Evolutionary conservation across 2,113 vertebrate species (phyloP).

Genomic region (Mus spicilegus): DNA sequence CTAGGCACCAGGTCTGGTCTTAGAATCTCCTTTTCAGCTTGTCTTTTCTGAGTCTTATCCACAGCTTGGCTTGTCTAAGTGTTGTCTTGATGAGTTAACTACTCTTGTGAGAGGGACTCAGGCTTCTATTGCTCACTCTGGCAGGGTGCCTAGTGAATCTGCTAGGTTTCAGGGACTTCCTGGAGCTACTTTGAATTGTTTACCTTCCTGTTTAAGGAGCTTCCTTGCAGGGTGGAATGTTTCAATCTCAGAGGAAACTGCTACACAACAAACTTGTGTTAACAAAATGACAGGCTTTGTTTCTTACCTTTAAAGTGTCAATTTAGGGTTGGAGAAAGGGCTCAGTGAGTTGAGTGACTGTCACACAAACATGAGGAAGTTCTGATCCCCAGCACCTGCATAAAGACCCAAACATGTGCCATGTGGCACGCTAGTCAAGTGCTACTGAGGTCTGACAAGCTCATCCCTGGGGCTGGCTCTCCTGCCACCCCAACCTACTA

Average conservation of each 20-base stretch:
- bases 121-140: no score
- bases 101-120: not conserved
- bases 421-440: not conserved
- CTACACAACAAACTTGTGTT: not conserved
- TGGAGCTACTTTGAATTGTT: not conserved
- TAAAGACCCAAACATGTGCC: not conserved
- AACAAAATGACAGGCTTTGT: slow-evolving; percentile 6
- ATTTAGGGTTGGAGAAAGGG: not conserved
- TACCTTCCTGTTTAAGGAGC: not conserved
- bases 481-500: not conserved
- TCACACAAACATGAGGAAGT: not conserved
- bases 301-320: not conserved
- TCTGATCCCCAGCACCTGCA: not conserved
- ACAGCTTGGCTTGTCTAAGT: not conserved
- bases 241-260: not conserved
- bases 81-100: not conserved
- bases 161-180: not conserved
- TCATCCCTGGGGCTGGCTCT: not conserved
- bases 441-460: not conserved
- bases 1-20: not conserved
- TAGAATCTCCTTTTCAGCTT: not conserved
- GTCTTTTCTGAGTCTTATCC: not conserved
- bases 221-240: not conserved
- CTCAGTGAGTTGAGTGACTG: not conserved
- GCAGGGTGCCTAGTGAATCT: not conserved